A percentile compares a stretch with the other conserved stretches of the same genome.
These are phyloP conservation scores for Uloborus plumipes DNA, from an alignment of 2,888 invertebrate species.

Conservation along the genomic window DNA sequence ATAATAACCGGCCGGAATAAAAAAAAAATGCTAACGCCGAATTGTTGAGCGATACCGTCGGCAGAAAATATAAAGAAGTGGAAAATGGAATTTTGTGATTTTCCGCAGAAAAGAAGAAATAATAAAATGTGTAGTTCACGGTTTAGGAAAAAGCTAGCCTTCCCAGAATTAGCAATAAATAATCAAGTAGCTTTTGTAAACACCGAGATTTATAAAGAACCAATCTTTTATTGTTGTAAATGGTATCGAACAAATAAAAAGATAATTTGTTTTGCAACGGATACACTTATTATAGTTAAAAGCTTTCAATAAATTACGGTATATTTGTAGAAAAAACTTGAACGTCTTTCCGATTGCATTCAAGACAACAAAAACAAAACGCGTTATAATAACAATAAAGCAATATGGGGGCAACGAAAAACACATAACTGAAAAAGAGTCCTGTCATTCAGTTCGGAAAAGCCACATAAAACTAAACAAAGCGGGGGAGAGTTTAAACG, in stretches of 20 bases:
- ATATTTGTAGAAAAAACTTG: too few relatives aligned
- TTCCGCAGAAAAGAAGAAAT: constrained; percentile 45
- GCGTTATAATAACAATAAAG: too few relatives aligned
- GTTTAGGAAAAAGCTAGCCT: background rate
- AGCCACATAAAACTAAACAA: too few relatives aligned
- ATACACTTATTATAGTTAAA: too few relatives aligned
- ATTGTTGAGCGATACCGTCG: constrained; percentile 54
- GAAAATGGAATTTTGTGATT: constrained; percentile 60
- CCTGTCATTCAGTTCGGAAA: too few relatives aligned
- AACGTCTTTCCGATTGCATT: too few relatives aligned
- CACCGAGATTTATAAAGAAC: constrained; percentile 1
- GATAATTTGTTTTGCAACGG: background rate
- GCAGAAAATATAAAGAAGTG: constrained; percentile 41
- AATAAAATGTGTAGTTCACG: constrained; percentile 29
- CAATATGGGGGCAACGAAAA: too few relatives aligned
- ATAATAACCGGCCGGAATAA: constrained; percentile 42
- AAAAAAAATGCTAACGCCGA: constrained; percentile 46
- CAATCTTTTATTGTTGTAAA: constrained; percentile 28
- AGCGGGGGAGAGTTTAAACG: too few relatives aligned
- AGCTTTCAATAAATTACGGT: too few relatives aligned
- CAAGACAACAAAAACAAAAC: too few relatives aligned
- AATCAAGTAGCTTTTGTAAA: constrained; percentile 26
- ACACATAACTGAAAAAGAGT: too few relatives aligned
- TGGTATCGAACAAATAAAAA: constrained; percentile 2
- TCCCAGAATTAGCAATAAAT: constrained; percentile 26